A percentile compares a stretch with the other conserved stretches of the same genome.
Conservation (phyloP, 2,888 invertebrate species). For the Phaedon cochleariae region DNA sequence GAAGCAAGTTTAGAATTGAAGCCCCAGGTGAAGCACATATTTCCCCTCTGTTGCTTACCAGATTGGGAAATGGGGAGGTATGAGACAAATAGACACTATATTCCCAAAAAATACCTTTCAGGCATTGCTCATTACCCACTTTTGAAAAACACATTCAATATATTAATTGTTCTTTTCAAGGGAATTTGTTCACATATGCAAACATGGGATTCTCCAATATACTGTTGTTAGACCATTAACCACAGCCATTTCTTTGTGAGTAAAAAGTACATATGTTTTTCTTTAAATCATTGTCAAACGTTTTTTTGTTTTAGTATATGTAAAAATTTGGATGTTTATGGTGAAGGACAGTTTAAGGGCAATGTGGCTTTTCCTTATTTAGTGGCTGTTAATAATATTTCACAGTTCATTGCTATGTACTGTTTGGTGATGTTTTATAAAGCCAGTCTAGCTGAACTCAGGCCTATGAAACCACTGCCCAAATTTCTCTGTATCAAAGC, state of each 20-base stretch:
- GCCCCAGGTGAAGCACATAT: constrained; percentile 87
- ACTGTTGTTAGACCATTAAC: constrained; percentile 91
- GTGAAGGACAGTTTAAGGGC: constrained; percentile 89
- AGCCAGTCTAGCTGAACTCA: constrained; percentile 85
- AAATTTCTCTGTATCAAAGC: constrained; percentile 98
- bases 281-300: too few relatives aligned
- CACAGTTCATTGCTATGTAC: constrained; percentile 97
- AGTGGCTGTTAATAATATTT: constrained; percentile 85
- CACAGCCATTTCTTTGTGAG: constrained; percentile 89
- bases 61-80: constrained; percentile 93
- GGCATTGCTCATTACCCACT: too few relatives aligned
- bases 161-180: constrained; percentile 62
- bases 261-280: too few relatives aligned
- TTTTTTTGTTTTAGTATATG: constrained; percentile 73
- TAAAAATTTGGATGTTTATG: constrained; percentile 84
- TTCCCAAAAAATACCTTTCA: too few relatives aligned
- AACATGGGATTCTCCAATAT: constrained; percentile 96
- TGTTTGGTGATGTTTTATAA: constrained; percentile 93
- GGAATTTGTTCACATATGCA: constrained; percentile 92
- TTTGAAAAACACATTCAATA: too few relatives aligned
- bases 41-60: constrained; percentile 90
- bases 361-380: constrained; percentile 91
- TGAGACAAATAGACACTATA: too few relatives aligned
- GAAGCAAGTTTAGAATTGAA: constrained; percentile 83
- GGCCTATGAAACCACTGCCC: constrained; percentile 92